Evolutionary conservation across 2,888 invertebrate species (phyloP), one percentile per base, ranked within the genome.

Genomic region (Apantesis nais): DNA sequence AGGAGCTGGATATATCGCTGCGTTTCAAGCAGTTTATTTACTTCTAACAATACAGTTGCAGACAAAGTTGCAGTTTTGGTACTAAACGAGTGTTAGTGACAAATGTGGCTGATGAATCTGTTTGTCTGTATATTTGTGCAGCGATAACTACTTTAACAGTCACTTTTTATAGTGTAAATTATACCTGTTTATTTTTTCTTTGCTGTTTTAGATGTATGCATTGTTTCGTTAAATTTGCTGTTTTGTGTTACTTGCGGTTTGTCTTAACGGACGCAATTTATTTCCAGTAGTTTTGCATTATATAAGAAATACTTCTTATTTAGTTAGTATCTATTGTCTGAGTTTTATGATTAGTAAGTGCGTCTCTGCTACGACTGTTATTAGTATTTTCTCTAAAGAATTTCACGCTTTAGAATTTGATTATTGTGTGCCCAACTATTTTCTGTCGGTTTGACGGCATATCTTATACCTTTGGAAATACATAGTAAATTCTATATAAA

Each of bases 31-130:
- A 89, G 86, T 90, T 89, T 84, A 86, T 85, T 87, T 84, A 86
- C 84, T 82, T 78, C 81, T 80, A 84, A 82, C 78, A 78, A 88
- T 86, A 88, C 87, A 88, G 86, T 82, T 79, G 81, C 74, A 85
- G 85, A 92, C 92, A 89, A 93, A 93, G 92, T 93, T 92, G 90
- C 90, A 86, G 85, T 88, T 86, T 88, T 82, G 83, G 80, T 82
- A 85, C 77, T 72, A 68, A 75, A 79, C 84, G 80, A 85, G 82
- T 85, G 80, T 78, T 84, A 80, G 86, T 90, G 88, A 89, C 88
- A 89, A 92, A 93, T 90, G 89, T 89, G 83, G 82, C 84, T 81
- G 83, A 83, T 81, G 84, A 86, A 86, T 88, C 81, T 84, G 85
- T 85, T 86, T 86, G 83, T 86, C 79, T 81, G 78, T 88, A 82